phyloP scores from a whole-genome alignment of 2,113 vertebrate species.

The Thinocorus orbignyianus region DNA sequence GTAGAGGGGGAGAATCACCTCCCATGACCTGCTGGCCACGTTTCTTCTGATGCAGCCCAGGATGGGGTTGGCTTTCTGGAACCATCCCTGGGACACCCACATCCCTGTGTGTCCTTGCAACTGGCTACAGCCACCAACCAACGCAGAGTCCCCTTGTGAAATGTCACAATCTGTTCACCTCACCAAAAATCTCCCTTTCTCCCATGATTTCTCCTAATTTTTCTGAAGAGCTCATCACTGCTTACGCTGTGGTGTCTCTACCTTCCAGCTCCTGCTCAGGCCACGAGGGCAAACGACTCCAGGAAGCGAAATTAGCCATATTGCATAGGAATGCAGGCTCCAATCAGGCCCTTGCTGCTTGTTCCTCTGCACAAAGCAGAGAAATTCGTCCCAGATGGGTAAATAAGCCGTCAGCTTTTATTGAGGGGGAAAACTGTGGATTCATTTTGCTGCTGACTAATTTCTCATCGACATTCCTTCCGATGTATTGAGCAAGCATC shows the following conservation, averaged over 20 bases:
- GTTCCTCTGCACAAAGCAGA: neutral
- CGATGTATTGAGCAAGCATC: neutral
- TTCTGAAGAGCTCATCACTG: accelerated
- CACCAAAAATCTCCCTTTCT: neutral
- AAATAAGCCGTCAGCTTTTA: neutral
- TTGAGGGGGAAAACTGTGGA: neutral
- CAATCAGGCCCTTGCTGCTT: neutral
- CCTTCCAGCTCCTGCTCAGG: neutral
- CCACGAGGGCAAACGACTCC: neutral
- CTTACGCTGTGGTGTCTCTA: neutral
- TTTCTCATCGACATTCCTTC: neutral
- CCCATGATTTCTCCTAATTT: accelerated
- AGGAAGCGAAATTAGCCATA: neutral
- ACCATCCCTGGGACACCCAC: accelerated
- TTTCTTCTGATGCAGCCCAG: too few relatives aligned
- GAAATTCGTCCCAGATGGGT: conserved; percentile 20
- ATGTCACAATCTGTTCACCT: accelerated
- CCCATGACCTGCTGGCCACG: too few relatives aligned
- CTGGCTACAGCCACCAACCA: neutral
- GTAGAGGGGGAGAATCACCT: too few relatives aligned
- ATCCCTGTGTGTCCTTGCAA: neutral
- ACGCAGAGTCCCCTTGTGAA: accelerated
- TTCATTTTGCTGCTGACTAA: neutral
- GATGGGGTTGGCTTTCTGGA: too few relatives aligned
- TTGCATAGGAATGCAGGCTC: neutral